These are phyloP conservation scores for Heliopora coerulea DNA, from an alignment of 92 coral and sea anemone genomes.

Conservation along the genomic window DNA sequence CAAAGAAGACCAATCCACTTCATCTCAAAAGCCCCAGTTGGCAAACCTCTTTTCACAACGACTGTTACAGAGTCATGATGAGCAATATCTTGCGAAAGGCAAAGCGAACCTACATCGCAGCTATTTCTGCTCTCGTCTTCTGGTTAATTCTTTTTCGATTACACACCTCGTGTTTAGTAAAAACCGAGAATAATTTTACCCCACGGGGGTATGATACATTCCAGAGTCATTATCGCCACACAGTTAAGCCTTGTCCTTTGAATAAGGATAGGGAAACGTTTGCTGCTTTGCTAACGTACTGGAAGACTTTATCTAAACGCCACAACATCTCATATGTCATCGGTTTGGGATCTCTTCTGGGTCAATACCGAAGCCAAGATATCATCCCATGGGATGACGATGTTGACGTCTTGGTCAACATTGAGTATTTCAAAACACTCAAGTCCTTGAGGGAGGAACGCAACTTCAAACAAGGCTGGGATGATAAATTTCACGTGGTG, in stretches of 20 bases:
- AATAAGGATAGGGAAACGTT: neutral
- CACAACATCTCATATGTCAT: conserved; percentile 14
- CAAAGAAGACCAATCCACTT: too few species aligned
- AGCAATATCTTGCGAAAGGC: too few species aligned
- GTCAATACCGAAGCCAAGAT: conserved; percentile 20
- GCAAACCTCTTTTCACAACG: too few species aligned
- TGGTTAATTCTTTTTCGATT: too few species aligned
- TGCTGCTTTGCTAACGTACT: neutral
- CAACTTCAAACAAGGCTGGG: conserved; percentile 4
- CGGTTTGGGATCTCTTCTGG: conserved; percentile 22
- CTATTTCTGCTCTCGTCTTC: too few species aligned
- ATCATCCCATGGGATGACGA: conserved; percentile 33
- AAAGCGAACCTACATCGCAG: too few species aligned
- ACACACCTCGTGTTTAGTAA: too few species aligned
- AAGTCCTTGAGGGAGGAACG: conserved; percentile 8
- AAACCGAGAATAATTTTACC: too few species aligned
- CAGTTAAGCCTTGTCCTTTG: neutral
- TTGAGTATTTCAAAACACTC: conserved; percentile 9
- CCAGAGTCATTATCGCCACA: too few species aligned
- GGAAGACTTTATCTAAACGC: conserved; percentile 1
- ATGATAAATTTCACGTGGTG: conserved; percentile 24
- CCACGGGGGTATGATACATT: too few species aligned
- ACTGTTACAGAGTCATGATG: too few species aligned
- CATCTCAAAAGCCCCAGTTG: too few species aligned
- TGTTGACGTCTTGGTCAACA: conserved; percentile 28